Evolutionary conservation across 2,888 invertebrate species (phyloP).

Genomic region (Cyclophora albipunctata): DNA sequence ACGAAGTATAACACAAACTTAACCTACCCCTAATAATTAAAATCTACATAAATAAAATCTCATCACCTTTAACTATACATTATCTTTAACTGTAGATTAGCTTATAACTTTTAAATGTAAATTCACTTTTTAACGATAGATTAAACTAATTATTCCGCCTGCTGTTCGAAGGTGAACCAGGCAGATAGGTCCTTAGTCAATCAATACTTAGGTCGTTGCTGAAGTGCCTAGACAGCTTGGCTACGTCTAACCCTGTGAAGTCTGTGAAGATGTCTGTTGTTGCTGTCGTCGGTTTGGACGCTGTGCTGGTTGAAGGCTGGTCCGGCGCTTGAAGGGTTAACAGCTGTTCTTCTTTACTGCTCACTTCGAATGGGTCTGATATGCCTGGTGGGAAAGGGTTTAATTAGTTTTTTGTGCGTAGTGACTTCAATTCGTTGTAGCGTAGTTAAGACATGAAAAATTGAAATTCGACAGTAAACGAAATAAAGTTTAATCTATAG

Average conservation of each 20-base stretch:
- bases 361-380: constrained; percentile 67
- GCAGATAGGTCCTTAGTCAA: constrained; percentile 69
- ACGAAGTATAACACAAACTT: no score
- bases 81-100: no score
- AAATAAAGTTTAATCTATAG: no score
- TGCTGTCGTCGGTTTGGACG: constrained; percentile 42
- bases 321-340: constrained; percentile 38
- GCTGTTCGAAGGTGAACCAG: constrained; percentile 51
- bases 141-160: constrained; percentile 28
- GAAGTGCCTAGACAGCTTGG: constrained; percentile 65
- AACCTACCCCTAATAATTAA: no score
- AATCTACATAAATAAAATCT: no score
- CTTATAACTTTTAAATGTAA: no score
- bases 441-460: no score
- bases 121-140: no score
- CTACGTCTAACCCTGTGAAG: constrained; percentile 64
- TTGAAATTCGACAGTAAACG: no score
- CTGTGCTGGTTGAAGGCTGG: constrained; percentile 41
- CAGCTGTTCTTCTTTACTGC: constrained; percentile 55
- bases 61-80: no score
- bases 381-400: constrained; percentile 44
- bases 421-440: no score
- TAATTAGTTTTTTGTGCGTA: neutral
- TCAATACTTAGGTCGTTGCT: constrained; percentile 68
- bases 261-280: constrained; percentile 63